Conservation (phyloP, 2,797 vertebrate genomes). For the Rhynchotus rufescens region DNA sequence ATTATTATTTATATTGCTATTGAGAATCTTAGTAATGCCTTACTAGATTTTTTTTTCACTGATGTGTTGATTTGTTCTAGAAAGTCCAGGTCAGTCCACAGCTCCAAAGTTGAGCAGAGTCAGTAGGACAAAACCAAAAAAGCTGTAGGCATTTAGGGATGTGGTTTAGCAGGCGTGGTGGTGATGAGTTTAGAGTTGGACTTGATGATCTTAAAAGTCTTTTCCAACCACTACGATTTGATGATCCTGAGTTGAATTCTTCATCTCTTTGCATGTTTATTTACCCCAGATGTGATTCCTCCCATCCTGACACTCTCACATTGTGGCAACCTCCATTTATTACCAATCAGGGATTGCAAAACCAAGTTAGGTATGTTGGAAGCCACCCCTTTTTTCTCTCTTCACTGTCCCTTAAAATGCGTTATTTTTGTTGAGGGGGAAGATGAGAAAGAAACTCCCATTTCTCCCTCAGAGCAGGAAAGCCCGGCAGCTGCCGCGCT, state of each 20-base stretch:
- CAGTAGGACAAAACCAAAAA: not conserved
- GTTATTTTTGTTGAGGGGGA: conserved; percentile 69
- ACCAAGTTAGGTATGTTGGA: not conserved
- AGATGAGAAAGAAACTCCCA: conserved; percentile 49
- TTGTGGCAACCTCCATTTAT: not conserved
- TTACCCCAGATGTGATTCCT: not conserved
- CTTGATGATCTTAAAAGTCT: too few species aligned
- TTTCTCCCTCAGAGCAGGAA: conserved; percentile 52
- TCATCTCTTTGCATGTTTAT: not conserved
- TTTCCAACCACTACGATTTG: too few species aligned
- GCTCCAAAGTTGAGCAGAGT: not conserved
- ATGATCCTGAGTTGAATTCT: not conserved
- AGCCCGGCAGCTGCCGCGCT: conserved; percentile 55
- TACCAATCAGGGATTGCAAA: not conserved
- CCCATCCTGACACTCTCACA: not conserved
- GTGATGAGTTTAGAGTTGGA: too few species aligned
- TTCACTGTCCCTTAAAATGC: conserved; percentile 20
- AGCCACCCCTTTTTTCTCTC: not conserved
- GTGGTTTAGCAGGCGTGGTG: too few species aligned
- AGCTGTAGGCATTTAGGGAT: not conserved
- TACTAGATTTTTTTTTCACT: not conserved
- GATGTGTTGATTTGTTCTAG: not conserved
- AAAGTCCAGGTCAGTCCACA: not conserved
- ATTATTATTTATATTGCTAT: not conserved
- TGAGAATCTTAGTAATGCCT: not conserved